phyloP scores from a whole-genome alignment of 1,140 invertebrate species.

The Calephelis nemesis region DNA sequence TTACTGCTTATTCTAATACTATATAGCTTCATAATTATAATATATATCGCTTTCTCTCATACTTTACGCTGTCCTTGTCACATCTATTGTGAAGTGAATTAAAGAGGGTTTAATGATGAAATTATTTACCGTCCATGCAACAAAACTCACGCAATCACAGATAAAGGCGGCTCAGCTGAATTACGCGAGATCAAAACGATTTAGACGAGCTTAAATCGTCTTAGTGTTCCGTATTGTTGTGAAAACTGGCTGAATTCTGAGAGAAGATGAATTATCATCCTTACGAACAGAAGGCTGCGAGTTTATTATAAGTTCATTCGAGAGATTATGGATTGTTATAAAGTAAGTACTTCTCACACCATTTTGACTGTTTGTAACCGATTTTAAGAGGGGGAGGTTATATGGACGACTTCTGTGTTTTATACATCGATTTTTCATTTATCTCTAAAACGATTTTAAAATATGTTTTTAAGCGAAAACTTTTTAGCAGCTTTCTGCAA shows the following conservation, averaged over 20 bases:
- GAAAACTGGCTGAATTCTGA: constrained; percentile 22
- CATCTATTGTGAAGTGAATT: constrained; percentile 37
- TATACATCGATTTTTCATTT: too few relatives aligned
- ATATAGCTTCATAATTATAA: too few relatives aligned
- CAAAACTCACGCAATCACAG: constrained; percentile 27
- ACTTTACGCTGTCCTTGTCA: constrained; percentile 14
- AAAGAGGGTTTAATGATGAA: constrained; percentile 49
- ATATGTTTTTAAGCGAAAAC: too few relatives aligned
- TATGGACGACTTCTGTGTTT: too few relatives aligned
- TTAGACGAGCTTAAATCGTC: constrained; percentile 36
- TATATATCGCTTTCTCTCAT: constrained; percentile 1
- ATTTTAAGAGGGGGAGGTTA: too few relatives aligned
- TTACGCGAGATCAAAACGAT: constrained; percentile 34
- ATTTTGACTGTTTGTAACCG: too few relatives aligned
- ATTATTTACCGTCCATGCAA: constrained; percentile 44
- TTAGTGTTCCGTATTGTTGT: constrained; percentile 34
- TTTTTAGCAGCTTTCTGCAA: too few relatives aligned
- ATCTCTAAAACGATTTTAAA: too few relatives aligned
- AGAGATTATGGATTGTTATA: too few relatives aligned
- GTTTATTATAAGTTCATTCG: too few relatives aligned
- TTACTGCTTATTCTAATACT: background rate
- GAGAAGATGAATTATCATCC: constrained; percentile 22
- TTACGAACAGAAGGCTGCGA: constrained; percentile 15
- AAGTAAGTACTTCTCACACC: too few relatives aligned
- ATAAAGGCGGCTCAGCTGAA: constrained; percentile 32